Evolutionary conservation across 2,797 vertebrate species (phyloP), one percentile per base, ranked within the genome.

Genomic region (Myotis myotis): DNA sequence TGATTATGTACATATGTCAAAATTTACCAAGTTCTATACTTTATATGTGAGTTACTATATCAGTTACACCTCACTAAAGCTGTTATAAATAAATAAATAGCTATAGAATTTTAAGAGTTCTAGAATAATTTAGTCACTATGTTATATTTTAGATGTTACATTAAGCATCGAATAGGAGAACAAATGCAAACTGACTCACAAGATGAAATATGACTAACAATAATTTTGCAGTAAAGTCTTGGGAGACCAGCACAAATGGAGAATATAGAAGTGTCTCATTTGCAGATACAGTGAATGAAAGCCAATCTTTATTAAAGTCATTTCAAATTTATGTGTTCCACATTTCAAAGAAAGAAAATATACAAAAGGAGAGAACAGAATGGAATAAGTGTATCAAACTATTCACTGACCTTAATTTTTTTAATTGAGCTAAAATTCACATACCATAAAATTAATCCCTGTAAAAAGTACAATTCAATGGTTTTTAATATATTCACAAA

Each of bases 401-500:
- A 83, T 51, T 94, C 66, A 57, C 30, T 51, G 28, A 71, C 10
- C 13, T 66, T 60, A 19, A 64, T 91, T 74, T 76, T 94, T 47
- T 8, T 70, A 81, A 60, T 66, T 90, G 53, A 85, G 30, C 33
- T 91, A 60, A 75, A 57, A 80, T 55, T 80, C 25, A 53, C 38
- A 80, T 89, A 25, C 47, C 55, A 55, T 93, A 64, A 92, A 95
- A 81, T 68, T 81, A 20, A 19, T 23, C 30, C 17, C 53, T 92
- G 75, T 44, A 89, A 62, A 93, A 12, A 75, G 12, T 36, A 72
- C n/a, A 74, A 6, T 89, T 81, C 23, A 64, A 13, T 96, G 49
- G 6, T 57, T 86, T 95, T 88, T 82, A 79, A 71, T 74, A 68
- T 92, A 83, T 51, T 90, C 25, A 57, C n/a, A 87, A 68, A 85